Conservation (phyloP, 2,888 invertebrate genomes). For the Drosophila colorata region DNA sequence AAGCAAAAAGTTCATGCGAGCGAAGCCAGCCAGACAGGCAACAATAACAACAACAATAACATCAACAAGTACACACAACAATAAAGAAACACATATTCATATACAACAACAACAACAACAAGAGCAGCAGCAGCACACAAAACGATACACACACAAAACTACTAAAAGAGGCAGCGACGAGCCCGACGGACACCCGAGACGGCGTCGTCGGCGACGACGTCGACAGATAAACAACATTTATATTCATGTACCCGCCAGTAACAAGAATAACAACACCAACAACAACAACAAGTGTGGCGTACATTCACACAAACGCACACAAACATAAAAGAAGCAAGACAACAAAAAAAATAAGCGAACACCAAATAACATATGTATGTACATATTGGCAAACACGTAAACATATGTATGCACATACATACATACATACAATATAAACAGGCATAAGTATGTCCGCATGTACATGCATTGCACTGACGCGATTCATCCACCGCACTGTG, state of each 20-base stretch:
- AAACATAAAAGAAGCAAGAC: slow-evolving; percentile 48
- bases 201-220: slow-evolving; percentile 33
- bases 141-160: slow-evolving; percentile 64
- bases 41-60: slow-evolving; percentile 48
- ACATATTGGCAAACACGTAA: slow-evolving; percentile 74
- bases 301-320: slow-evolving; percentile 43
- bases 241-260: slow-evolving; percentile 75
- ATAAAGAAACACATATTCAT: slow-evolving; percentile 74
- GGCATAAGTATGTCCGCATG: slow-evolving; percentile 27
- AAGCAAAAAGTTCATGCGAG: slow-evolving; percentile 75
- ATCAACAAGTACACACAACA: slow-evolving; percentile 77
- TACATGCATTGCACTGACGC: slow-evolving; percentile 50
- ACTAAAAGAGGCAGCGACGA: slow-evolving; percentile 64
- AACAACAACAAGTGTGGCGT: slow-evolving; percentile 50
- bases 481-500: slow-evolving; percentile 36
- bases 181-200: slow-evolving; percentile 58
- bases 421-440: too few relatives aligned
- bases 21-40: slow-evolving; percentile 45
- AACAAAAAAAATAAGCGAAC: slow-evolving; percentile 64
- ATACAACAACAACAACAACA: slow-evolving; percentile 56
- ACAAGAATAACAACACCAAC: slow-evolving; percentile 54
- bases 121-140: slow-evolving; percentile 36
- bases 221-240: slow-evolving; percentile 79
- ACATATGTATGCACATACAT: slow-evolving; percentile 39
- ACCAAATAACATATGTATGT: slow-evolving; percentile 77